phyloP scores from a whole-genome alignment of 2,797 vertebrate genomes.

The Dryobates pubescens region DNA sequence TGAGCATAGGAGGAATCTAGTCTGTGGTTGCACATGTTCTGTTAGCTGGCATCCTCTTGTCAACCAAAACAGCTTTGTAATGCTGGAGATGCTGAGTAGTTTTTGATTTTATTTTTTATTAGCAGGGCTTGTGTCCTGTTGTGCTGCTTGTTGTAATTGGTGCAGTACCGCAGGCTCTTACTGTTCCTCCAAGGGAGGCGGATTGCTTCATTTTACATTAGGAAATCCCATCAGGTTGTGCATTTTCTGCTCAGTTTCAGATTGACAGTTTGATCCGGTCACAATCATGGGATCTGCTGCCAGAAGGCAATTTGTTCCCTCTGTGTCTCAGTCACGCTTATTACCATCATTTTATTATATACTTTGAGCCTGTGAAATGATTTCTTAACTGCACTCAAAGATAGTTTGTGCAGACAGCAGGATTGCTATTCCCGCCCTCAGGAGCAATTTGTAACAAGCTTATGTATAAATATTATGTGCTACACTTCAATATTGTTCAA shows the following conservation, averaged over 20 bases:
- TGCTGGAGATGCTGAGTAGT: background rate
- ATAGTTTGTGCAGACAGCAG: slow-evolving; percentile 56
- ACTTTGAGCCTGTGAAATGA: slow-evolving; percentile 47
- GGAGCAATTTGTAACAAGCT: slow-evolving; percentile 56
- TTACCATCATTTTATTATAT: slow-evolving; percentile 66
- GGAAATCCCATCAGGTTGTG: slow-evolving; percentile 46
- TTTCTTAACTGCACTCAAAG: slow-evolving; percentile 58
- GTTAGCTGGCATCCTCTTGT: background rate
- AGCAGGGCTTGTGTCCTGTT: background rate
- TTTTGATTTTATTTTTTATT: background rate
- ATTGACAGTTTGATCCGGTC: slow-evolving; percentile 41
- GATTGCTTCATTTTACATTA: slow-evolving; percentile 33
- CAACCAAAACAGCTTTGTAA: background rate
- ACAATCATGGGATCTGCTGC: slow-evolving; percentile 39
- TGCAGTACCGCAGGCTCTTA: background rate
- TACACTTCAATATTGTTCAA: slow-evolving; percentile 38
- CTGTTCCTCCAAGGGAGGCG: slow-evolving; percentile 15
- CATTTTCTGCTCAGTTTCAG: slow-evolving; percentile 52
- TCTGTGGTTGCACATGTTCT: background rate
- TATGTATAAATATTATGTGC: slow-evolving; percentile 60
- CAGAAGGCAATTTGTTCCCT: slow-evolving; percentile 65
- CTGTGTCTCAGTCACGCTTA: slow-evolving; percentile 59
- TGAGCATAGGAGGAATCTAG: background rate
- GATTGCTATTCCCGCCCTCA: slow-evolving; percentile 55
- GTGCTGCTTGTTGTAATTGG: background rate